Evolutionary conservation across 1,140 invertebrate genomes (phyloP), one percentile per base, ranked within the genome.

Genomic region (Diorhabda sublineata): DNA sequence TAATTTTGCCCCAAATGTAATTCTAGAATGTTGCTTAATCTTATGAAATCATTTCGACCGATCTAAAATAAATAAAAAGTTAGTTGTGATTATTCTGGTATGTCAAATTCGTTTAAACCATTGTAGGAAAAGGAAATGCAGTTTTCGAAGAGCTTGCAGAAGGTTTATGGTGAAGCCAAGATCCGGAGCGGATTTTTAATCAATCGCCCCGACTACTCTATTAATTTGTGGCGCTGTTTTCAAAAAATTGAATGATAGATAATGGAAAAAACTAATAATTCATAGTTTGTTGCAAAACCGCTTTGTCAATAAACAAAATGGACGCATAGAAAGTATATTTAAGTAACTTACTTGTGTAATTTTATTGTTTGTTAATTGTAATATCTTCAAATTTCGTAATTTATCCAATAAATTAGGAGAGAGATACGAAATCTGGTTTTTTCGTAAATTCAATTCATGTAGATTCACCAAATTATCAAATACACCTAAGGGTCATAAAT

Each of bases 371-470:
- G 75, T 75, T 44, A 87, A 73, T 66, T 84, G 78, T 6, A 87
- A 78, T 68, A 82, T 80, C 3, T 78, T 76, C 59, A 87, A 75
- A 72, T 80, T 79, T 0, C 73, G 75, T 67, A 86, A 74, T 62
- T 79, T 78, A 69, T 81, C 78, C 66, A 87, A 85, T 1, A 79
- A 73, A 60, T 83, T 67, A 60, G 77, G 75, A 6, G 80, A 75
- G 61, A 86, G 79, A 9, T 79, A 75, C 3, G 77, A 79, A 26
- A 87, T 82, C 73, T 76, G 78, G 71, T 87, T 87, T 66, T 83
- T 82, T 3, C 84, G 79, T 45, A 87, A 76, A 76, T 86, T 86
- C 11, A 87, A 74, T 76, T 81, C 81, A 70, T 85, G 78, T 58
- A 87, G 75, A 64, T 83, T 82, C 1, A 74, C 75, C 4, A 85